Evolutionary conservation across 2,113 vertebrate species (phyloP).

Genomic region (Albula goreensis): DNA sequence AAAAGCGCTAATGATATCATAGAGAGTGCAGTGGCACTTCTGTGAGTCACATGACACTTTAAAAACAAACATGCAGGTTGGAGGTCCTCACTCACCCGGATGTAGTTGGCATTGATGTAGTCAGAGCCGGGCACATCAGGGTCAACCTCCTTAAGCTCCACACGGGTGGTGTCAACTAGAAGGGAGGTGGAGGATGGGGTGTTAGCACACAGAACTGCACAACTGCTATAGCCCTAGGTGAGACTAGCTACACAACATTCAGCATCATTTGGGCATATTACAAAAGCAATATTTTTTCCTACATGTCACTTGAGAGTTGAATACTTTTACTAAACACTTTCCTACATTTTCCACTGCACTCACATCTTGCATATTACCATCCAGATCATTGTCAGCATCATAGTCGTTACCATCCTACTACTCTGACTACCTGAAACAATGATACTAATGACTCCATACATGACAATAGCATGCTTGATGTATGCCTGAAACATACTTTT

Average conservation of each 20-base stretch:
- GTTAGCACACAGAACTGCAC: background rate
- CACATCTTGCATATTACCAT: no score
- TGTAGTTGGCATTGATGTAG: slow-evolving; percentile 87
- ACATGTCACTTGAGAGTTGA: background rate
- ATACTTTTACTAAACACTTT: no score
- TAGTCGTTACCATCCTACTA: no score
- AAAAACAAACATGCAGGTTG: background rate
- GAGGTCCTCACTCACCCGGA: slow-evolving; percentile 67
- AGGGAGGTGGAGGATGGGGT: slow-evolving; percentile 13
- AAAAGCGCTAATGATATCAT: background rate
- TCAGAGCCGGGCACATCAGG: slow-evolving; percentile 71
- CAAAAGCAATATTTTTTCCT: background rate
- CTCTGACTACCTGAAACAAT: no score
- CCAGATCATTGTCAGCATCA: no score
- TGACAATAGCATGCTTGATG: background rate
- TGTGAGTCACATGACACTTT: background rate
- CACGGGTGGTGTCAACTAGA: slow-evolving; percentile 79
- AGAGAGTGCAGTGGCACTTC: no score
- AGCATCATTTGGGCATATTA: background rate
- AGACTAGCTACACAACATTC: background rate
- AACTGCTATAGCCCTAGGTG: background rate
- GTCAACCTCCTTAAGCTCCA: slow-evolving; percentile 71
- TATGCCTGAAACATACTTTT: background rate
- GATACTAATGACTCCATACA: background rate
- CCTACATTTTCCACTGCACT: no score